A percentile compares a stretch with the other conserved stretches of the same genome.
Conservation (phyloP, 2,797 vertebrate genomes). For the Rhinella marina region DNA sequence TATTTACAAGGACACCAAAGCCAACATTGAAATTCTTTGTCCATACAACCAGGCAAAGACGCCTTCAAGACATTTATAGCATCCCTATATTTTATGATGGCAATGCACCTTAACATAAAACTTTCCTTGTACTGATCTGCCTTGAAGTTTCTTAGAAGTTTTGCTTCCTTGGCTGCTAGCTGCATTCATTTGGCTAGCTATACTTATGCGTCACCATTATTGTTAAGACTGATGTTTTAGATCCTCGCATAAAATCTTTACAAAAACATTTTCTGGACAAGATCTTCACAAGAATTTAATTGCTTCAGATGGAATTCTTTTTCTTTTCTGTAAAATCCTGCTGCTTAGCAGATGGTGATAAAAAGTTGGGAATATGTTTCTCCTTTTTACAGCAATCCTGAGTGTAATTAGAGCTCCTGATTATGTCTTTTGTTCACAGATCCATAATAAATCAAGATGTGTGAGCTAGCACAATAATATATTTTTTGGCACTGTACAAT, state of each 20-base stretch:
- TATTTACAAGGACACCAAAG: background rate
- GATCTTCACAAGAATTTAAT: slow-evolving; percentile 49
- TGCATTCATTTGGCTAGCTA: slow-evolving; percentile 41
- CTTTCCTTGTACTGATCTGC: background rate
- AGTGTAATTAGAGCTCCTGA: slow-evolving; percentile 54
- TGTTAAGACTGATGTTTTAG: slow-evolving; percentile 41
- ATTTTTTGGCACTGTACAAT: slow-evolving; percentile 22
- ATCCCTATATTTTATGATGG: background rate
- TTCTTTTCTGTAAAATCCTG: slow-evolving; percentile 54
- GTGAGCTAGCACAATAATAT: slow-evolving; percentile 28
- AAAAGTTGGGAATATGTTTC: slow-evolving; percentile 36
- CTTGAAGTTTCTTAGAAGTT: background rate
- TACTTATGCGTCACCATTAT: slow-evolving; percentile 17
- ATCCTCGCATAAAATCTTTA: slow-evolving; percentile 49
- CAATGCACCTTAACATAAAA: slow-evolving; percentile 10
- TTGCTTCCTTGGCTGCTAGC: slow-evolving; percentile 29
- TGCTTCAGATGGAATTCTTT: slow-evolving; percentile 34
- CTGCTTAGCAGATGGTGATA: slow-evolving; percentile 59
- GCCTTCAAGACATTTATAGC: slow-evolving; percentile 1
- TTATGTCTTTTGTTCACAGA: slow-evolving; percentile 45
- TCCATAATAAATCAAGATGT: slow-evolving; percentile 38
- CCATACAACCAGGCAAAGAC: background rate
- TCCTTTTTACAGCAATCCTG: slow-evolving; percentile 37
- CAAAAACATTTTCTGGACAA: slow-evolving; percentile 44
- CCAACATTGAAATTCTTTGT: background rate